Conservation (phyloP, 2,113 vertebrate genomes). For the Hippopotamus amphibius region DNA sequence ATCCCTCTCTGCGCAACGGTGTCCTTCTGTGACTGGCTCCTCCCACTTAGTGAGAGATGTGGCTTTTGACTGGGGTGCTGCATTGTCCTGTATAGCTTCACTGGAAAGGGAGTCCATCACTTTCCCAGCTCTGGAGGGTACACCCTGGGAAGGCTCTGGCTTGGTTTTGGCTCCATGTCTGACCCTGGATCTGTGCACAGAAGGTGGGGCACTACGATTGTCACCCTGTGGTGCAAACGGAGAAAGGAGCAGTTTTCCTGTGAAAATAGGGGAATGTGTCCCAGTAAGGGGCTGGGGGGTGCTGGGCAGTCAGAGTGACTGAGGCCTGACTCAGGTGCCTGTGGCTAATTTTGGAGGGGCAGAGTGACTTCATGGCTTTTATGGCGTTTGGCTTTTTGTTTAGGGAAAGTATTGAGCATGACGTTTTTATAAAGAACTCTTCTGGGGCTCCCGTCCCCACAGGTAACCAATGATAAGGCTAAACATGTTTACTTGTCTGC, state of each 20-base stretch:
- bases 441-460: neutral
- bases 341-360: neutral
- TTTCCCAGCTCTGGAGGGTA: neutral
- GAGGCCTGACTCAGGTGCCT: neutral
- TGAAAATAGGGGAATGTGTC: neutral
- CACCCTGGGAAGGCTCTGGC: neutral
- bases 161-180: neutral
- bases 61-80: neutral
- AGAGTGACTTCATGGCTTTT: neutral
- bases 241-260: neutral
- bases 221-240: neutral
- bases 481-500: neutral
- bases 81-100: neutral
- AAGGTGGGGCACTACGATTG: neutral
- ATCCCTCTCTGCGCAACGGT: rapidly evolving
- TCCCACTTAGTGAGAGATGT: neutral
- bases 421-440: neutral
- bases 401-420: neutral
- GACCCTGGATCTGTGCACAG: neutral
- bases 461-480: neutral
- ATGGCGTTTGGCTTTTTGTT: neutral
- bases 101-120: neutral
- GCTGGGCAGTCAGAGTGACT: neutral
- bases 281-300: neutral
- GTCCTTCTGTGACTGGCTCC: neutral